phyloP scores from a whole-genome alignment of 1,140 invertebrate genomes.

The Tetragnatha versicolor region DNA sequence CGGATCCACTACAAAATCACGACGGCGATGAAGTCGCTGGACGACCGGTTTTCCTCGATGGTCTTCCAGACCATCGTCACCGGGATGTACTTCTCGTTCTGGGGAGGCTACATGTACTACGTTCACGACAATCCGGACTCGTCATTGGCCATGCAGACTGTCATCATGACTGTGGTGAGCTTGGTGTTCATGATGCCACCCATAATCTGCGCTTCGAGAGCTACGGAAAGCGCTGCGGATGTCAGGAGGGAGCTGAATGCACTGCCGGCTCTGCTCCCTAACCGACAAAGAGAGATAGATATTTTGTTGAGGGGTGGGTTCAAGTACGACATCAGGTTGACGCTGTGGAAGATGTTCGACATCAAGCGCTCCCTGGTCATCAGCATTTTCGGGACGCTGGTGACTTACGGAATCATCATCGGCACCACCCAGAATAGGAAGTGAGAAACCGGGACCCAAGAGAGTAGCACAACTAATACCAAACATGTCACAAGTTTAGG shows the following conservation, averaged over 20 bases:
- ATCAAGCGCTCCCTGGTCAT: conserved; percentile 5
- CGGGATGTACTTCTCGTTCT: background rate
- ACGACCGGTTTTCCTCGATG: background rate
- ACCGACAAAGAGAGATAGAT: background rate
- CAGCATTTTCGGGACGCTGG: background rate
- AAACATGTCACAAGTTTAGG: too few relatives aligned
- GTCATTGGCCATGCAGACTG: background rate
- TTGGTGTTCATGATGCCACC: background rate
- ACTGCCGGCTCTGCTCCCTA: background rate
- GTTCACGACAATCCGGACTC: background rate
- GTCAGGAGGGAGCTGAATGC: background rate
- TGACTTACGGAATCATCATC: conserved; percentile 10
- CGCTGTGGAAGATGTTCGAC: conserved; percentile 12
- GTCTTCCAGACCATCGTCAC: background rate
- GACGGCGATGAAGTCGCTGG: background rate
- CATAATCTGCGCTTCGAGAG: background rate
- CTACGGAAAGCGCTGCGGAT: background rate
- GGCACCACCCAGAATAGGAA: too few relatives aligned
- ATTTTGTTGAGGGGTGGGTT: background rate
- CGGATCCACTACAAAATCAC: background rate
- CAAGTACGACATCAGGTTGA: background rate
- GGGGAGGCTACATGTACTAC: background rate
- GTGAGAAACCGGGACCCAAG: too few relatives aligned
- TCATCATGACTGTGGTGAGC: background rate
- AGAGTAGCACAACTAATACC: too few relatives aligned